Evolutionary conservation across 2,888 invertebrate genomes (phyloP).

Genomic region (Chrysomela aeneicollis): DNA sequence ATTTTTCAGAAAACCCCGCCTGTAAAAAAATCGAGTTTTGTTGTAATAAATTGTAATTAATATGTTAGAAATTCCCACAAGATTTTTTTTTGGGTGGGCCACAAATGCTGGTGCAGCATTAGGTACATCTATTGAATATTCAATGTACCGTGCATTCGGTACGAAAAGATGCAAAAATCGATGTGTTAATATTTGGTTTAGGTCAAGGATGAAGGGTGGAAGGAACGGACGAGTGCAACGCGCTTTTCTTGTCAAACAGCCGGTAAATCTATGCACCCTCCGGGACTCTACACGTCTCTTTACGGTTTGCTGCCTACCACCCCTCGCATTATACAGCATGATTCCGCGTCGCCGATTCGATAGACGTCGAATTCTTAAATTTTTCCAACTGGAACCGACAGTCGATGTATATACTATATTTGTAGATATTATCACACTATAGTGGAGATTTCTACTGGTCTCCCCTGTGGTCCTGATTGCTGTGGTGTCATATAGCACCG

Average conservation of each 20-base stretch:
- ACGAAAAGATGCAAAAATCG: slow-evolving; percentile 22
- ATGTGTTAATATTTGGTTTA: slow-evolving; percentile 33
- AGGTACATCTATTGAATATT: neutral
- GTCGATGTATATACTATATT: too few species aligned
- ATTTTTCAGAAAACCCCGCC: too few species aligned
- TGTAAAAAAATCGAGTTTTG: too few species aligned
- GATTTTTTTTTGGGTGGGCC: too few species aligned
- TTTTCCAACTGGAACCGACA: neutral
- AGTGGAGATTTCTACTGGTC: neutral
- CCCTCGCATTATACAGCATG: slow-evolving; percentile 59
- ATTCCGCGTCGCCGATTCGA: slow-evolving; percentile 49
- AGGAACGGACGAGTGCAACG: slow-evolving; percentile 28
- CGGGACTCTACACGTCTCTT: slow-evolving; percentile 55
- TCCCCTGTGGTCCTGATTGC: too few species aligned
- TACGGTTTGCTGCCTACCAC: slow-evolving; percentile 62
- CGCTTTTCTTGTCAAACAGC: slow-evolving; percentile 56
- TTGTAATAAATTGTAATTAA: too few species aligned
- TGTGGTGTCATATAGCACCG: too few species aligned
- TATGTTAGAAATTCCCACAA: too few species aligned
- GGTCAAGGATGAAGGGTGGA: slow-evolving; percentile 35
- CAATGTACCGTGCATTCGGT: neutral
- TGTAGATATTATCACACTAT: too few species aligned
- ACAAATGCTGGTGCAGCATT: too few species aligned
- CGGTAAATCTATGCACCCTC: slow-evolving; percentile 63
- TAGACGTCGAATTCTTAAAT: slow-evolving; percentile 27